These are phyloP conservation scores for Theonella swinhoei DNA, from an alignment of 37 sponge, comb jelly and placozoan genomes.

Conservation along the genomic window DNA sequence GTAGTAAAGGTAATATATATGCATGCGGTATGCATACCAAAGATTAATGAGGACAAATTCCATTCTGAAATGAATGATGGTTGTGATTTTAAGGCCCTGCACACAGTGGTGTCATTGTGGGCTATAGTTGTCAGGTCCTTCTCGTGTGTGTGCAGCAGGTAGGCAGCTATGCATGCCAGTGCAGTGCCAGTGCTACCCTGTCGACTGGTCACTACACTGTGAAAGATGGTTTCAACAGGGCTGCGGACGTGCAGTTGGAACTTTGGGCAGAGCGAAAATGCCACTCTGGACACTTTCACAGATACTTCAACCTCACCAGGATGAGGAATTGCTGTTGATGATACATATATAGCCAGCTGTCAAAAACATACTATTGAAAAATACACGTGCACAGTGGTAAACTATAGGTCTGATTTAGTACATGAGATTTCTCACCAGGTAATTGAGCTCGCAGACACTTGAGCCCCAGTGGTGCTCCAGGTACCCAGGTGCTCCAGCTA, in stretches of 20 bases:
- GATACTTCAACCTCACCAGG: conserved; percentile 36
- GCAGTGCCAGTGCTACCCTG: background rate
- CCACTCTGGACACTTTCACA: background rate
- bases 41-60: conserved; percentile 26
- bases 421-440: conserved; percentile 31
- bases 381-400: too few species aligned
- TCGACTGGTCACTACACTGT: background rate
- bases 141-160: conserved; percentile 19
- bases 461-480: conserved; percentile 30
- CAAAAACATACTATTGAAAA: too few species aligned
- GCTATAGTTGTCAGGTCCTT: background rate
- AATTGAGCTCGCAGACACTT: conserved; percentile 25
- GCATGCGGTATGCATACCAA: conserved; percentile 14
- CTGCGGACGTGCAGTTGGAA: conserved; percentile 24
- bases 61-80: conserved; percentile 1
- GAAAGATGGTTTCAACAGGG: conserved; percentile 42
- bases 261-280: conserved; percentile 24
- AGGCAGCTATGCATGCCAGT: conserved; percentile 37
- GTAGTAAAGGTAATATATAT: background rate
- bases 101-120: conserved; percentile 4
- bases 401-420: too few species aligned
- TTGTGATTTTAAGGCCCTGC: conserved; percentile 12
- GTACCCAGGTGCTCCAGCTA: conserved; percentile 1
- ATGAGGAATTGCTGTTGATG: conserved; percentile 18
- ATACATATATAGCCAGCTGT: too few species aligned